Percentiles rank a stretch among this genome's conserved stretches.
Evolutionary conservation across 2,888 invertebrate genomes (phyloP).

Genomic region (Diarsia mendica): DNA sequence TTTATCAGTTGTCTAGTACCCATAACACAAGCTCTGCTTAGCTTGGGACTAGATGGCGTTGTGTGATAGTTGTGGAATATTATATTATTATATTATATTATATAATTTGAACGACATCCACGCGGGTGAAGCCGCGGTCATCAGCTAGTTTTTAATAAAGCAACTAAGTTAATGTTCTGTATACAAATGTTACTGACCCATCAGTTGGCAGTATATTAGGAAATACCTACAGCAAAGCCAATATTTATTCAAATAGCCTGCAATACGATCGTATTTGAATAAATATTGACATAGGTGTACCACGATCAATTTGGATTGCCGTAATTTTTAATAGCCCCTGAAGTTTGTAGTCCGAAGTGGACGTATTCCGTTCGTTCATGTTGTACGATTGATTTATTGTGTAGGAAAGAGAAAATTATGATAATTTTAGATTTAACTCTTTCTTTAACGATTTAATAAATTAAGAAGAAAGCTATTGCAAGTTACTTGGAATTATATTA

Average conservation of each 20-base stretch:
- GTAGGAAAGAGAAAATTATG: neutral
- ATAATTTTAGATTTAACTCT: neutral
- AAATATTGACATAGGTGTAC: slow-evolving; percentile 30
- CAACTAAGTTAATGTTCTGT: too few species aligned
- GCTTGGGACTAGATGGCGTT: too few species aligned
- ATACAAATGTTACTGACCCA: too few species aligned
- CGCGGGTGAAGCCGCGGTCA: too few species aligned
- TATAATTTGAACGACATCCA: too few species aligned
- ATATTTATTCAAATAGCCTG: slow-evolving; percentile 47
- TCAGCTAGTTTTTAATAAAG: too few species aligned
- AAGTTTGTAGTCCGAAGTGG: neutral
- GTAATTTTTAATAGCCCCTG: slow-evolving; percentile 21
- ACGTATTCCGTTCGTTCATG: neutral
- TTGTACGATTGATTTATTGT: neutral
- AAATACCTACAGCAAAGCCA: slow-evolving; percentile 20
- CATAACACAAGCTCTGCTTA: too few species aligned
- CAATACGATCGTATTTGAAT: slow-evolving; percentile 36
- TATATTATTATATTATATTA: too few species aligned
- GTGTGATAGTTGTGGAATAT: too few species aligned
- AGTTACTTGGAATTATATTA: neutral
- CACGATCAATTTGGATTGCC: slow-evolving; percentile 17
- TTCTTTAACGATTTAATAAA: neutral
- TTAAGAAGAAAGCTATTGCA: neutral
- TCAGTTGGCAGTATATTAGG: slow-evolving; percentile 9
- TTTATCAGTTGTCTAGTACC: too few species aligned